Percentiles rank a stretch among this genome's conserved stretches.
Evolutionary conservation across 2,797 vertebrate genomes (phyloP).

Genomic region (Epinephelus awoara): DNA sequence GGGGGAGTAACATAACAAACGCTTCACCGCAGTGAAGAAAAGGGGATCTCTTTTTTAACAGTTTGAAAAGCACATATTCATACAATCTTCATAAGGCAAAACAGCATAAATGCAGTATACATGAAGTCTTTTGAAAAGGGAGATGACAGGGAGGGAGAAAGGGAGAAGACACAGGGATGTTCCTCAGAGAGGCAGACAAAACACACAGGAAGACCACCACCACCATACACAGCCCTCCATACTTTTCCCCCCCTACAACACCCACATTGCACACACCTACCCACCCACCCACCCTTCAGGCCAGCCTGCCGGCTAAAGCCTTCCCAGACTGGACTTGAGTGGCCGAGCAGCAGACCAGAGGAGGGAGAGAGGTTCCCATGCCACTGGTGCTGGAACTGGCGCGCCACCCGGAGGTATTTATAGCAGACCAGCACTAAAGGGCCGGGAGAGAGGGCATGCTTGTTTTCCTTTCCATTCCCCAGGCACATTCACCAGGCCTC

Average conservation of each 20-base stretch:
- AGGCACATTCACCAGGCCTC: constrained; percentile 87
- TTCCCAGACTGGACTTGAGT: constrained; percentile 83
- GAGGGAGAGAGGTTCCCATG: constrained; percentile 94
- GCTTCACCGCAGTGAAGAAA: constrained; percentile 80
- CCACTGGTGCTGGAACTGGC: constrained; percentile 92
- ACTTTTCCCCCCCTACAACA: constrained; percentile 21
- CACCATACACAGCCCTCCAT: constrained; percentile 37
- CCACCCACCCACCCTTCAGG: constrained; percentile 52
- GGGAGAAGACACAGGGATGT: constrained; percentile 74
- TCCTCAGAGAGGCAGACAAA: constrained; percentile 72
- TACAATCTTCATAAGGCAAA: constrained; percentile 88
- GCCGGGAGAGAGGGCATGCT: constrained; percentile 91
- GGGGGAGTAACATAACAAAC: constrained; percentile 85
- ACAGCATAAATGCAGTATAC: constrained; percentile 86
- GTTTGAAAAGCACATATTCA: constrained; percentile 89
- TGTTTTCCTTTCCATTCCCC: constrained; percentile 98
- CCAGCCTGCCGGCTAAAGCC: constrained; percentile 59
- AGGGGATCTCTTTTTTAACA: constrained; percentile 81
- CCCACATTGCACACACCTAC: constrained; percentile 54
- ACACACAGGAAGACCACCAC: constrained; percentile 68
- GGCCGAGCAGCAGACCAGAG: constrained; percentile 71
- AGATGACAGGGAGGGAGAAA: constrained; percentile 70
- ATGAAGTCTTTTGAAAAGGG: constrained; percentile 81
- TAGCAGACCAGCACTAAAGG: constrained; percentile 89
- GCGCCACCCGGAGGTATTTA: constrained; percentile 93